Evolutionary conservation across 2,113 vertebrate species (phyloP).

Genomic region (Anseranas semipalmata): DNA sequence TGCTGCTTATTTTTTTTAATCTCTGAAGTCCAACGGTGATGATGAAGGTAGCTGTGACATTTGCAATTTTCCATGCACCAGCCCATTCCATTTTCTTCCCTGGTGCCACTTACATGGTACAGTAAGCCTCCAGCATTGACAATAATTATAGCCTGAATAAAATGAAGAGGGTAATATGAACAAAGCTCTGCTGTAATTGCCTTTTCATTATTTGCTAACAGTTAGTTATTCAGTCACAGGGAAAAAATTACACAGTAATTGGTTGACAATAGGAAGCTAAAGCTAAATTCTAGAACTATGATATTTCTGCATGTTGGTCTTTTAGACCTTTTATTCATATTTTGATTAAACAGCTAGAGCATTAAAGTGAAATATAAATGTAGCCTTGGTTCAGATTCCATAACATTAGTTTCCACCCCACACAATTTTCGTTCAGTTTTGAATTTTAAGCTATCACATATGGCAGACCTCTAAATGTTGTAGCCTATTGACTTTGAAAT

Average conservation of each 20-base stretch:
- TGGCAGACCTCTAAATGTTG: conserved; percentile 52
- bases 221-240: conserved; percentile 99
- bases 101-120: conserved; percentile 96
- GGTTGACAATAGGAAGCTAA: conserved; percentile 96
- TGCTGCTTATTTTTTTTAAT: conserved; percentile 77
- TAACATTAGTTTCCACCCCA: conserved; percentile 66
- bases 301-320: conserved; percentile 91
- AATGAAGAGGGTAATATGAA: conserved; percentile 97
- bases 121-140: conserved; percentile 97
- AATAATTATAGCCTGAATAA: conserved; percentile 97
- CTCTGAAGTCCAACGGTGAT: conserved; percentile 86
- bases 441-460: conserved; percentile 67
- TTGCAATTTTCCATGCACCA: conserved; percentile 99
- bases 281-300: conserved; percentile 90
- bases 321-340: conserved; percentile 83
- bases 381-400: conserved; percentile 76
- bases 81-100: conserved; percentile 95
- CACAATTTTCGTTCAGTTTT: conserved; percentile 57
- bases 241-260: conserved; percentile 98
- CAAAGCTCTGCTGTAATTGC: conserved; percentile 97
- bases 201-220: conserved; percentile 99
- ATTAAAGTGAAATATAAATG: conserved; percentile 88
- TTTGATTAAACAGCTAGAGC: conserved; percentile 98
- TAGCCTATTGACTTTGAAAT: conserved; percentile 74
- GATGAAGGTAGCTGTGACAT: conserved; percentile 97